phyloP scores from a whole-genome alignment of 2,888 invertebrate species.

The Sinentomon sp. region DNA sequence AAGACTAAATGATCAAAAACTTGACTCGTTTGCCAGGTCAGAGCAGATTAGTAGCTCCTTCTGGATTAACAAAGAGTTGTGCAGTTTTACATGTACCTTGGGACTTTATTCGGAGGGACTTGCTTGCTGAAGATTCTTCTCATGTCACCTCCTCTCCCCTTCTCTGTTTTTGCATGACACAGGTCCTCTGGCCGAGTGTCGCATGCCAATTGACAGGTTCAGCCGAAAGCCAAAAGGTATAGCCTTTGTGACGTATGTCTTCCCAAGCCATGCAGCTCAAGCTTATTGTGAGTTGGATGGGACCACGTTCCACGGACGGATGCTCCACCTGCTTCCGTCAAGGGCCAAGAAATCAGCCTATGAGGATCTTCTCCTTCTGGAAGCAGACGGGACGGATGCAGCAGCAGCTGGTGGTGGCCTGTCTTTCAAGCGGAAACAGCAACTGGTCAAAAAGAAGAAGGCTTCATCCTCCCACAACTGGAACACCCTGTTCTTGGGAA shows the following conservation, averaged over 20 bases:
- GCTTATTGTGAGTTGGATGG: constrained; percentile 76
- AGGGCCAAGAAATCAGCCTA: constrained; percentile 32
- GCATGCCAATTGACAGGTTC: constrained; percentile 55
- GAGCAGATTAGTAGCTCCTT: neutral
- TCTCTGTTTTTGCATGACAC: too few species aligned
- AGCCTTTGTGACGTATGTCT: constrained; percentile 66
- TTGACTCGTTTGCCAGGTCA: constrained; percentile 4
- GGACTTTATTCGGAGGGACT: too few species aligned
- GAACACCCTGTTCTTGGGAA: constrained; percentile 81
- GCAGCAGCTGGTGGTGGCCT: constrained; percentile 32
- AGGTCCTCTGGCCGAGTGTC: constrained; percentile 59
- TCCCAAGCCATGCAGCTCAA: constrained; percentile 79
- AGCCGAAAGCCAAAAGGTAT: constrained; percentile 50
- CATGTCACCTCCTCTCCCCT: too few species aligned
- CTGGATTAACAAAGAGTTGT: too few species aligned
- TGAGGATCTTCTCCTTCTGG: constrained; percentile 26
- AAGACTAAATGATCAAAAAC: too few species aligned
- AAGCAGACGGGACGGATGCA: constrained; percentile 56
- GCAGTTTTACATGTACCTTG: too few species aligned
- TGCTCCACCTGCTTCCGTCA: constrained; percentile 76
- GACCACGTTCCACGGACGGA: constrained; percentile 62
- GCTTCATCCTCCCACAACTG: constrained; percentile 54
- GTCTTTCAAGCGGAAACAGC: constrained; percentile 24
- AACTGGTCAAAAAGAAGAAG: constrained; percentile 20
- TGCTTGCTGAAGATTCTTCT: too few species aligned